Evolutionary conservation across 2,797 vertebrate genomes (phyloP), one percentile per base, ranked within the genome.

Genomic region (Chanos chanos): DNA sequence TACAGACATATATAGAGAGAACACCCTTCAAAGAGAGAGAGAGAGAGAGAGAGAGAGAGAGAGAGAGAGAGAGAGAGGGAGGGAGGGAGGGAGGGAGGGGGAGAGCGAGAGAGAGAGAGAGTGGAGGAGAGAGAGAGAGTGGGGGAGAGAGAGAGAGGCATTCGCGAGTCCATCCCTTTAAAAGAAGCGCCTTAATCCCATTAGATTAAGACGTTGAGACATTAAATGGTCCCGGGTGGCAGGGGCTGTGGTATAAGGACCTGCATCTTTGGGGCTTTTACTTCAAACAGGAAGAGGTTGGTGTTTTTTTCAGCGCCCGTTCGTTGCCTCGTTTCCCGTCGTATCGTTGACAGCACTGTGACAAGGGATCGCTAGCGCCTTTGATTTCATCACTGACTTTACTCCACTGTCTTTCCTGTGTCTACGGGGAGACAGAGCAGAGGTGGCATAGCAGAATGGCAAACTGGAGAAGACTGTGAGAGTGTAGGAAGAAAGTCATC

Each of bases 171-270:
- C 27, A 45, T 30, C 34, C n/a, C 52, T 60, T 61, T 55, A 25
- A 45, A 41, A 37, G 53, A 40, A 66, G 58, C 61, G 52, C 80
- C 70, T 70, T 82, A 87, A 87, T 87, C 79, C 79, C 31, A 71
- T 82, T 86, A 84, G 82, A 85, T 85, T 86, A 72, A 80, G 62
- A 83, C 83, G 83, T 74, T 34, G 61, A 61, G 76, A 77, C 49
- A 60, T 72, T 77, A 83, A 85, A 82, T 61, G 77, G 70, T 67
- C 72, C 61, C 73, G 56, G 75, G 62, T 77, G 73, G 53, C 52
- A 58, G 31, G 56, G 70, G 74, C 62, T 69, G 73, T 77, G 76
- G 69, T 55, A 61, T 65, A 56, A 79, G 73, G 54, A 64, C 37
- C 50, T 27, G 33, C 18, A 47, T 73, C 67, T 76, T 64, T 36